These are phyloP conservation scores for Scomber colias DNA, from an alignment of 2,113 vertebrate genomes.

Conservation along the genomic window DNA sequence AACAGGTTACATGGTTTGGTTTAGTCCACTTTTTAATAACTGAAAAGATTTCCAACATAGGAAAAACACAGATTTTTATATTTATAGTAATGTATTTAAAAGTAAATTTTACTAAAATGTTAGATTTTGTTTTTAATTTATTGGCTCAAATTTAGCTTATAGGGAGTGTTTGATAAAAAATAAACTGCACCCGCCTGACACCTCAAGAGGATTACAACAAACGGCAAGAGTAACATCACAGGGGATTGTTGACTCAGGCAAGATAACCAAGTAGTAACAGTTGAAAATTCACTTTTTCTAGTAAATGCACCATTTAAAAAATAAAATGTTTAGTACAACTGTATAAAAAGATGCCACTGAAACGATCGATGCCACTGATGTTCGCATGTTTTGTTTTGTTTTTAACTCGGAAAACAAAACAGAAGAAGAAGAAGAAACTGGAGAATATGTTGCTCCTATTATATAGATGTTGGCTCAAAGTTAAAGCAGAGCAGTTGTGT, in stretches of 20 bases:
- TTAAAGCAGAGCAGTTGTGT: not conserved
- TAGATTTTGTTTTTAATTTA: too few relatives aligned
- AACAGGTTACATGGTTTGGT: not conserved
- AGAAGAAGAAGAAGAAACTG: not conserved
- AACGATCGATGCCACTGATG: slow-evolving; percentile 53
- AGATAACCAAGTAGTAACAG: not conserved
- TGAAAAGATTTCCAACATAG: not conserved
- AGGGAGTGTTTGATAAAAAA: slow-evolving; percentile 24
- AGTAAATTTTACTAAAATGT: not conserved
- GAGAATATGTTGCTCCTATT: not conserved
- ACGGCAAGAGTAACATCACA: not conserved
- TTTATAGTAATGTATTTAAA: not conserved
- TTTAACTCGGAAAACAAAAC: not conserved
- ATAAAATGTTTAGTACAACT: slow-evolving; percentile 1
- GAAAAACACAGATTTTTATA: not conserved
- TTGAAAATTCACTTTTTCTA: not conserved
- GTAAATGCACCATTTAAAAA: not conserved
- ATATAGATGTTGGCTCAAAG: not conserved
- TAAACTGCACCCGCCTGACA: slow-evolving; percentile 1
- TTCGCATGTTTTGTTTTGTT: not conserved
- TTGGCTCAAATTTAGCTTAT: not conserved
- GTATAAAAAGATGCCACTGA: slow-evolving; percentile 68
- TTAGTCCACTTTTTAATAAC: not conserved
- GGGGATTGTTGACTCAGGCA: not conserved
- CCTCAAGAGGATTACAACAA: slow-evolving; percentile 19